Percentiles rank a stretch among this genome's conserved stretches.
phyloP scores from a whole-genome alignment of 2,888 invertebrate genomes.

The Prosopocoilus inquinatus region DNA sequence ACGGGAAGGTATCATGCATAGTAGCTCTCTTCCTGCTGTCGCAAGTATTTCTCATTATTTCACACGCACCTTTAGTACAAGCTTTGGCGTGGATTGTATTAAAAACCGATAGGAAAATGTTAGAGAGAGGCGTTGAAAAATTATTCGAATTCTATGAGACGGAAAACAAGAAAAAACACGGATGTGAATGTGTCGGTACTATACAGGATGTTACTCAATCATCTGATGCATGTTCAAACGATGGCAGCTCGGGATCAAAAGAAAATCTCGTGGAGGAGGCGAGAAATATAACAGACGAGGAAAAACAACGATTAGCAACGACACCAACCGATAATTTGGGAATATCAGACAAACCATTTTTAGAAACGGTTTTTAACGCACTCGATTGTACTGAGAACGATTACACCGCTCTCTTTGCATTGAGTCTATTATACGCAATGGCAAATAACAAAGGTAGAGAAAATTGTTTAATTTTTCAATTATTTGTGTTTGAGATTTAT shows the following conservation, averaged over 20 bases:
- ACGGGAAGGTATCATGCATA: constrained; percentile 76
- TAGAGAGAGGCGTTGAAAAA: constrained; percentile 46
- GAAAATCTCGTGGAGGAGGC: constrained; percentile 52
- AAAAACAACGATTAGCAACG: constrained; percentile 64
- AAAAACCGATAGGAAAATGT: constrained; percentile 65
- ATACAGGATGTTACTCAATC: constrained; percentile 25
- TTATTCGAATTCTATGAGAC: constrained; percentile 44
- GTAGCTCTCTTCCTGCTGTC: constrained; percentile 89
- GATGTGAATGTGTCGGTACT: constrained; percentile 25
- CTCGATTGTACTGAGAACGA: constrained; percentile 91
- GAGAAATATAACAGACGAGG: constrained; percentile 89
- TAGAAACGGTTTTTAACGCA: constrained; percentile 84
- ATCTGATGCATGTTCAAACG: constrained; percentile 32
- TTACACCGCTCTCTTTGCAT: constrained; percentile 86
- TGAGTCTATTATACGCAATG: constrained; percentile 90
- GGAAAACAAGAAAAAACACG: constrained; percentile 29
- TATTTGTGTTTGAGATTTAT: constrained; percentile 22
- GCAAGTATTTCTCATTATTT: constrained; percentile 92
- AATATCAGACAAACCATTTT: constrained; percentile 70
- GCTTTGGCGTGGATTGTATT: constrained; percentile 88
- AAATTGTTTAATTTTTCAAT: not conserved
- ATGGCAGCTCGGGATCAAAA: constrained; percentile 37
- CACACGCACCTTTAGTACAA: constrained; percentile 86
- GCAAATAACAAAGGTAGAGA: constrained; percentile 87
- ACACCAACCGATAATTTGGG: constrained; percentile 46